Conservation (phyloP, 2,888 invertebrate species). For the Acanthococcus lagerstroemiae region DNA sequence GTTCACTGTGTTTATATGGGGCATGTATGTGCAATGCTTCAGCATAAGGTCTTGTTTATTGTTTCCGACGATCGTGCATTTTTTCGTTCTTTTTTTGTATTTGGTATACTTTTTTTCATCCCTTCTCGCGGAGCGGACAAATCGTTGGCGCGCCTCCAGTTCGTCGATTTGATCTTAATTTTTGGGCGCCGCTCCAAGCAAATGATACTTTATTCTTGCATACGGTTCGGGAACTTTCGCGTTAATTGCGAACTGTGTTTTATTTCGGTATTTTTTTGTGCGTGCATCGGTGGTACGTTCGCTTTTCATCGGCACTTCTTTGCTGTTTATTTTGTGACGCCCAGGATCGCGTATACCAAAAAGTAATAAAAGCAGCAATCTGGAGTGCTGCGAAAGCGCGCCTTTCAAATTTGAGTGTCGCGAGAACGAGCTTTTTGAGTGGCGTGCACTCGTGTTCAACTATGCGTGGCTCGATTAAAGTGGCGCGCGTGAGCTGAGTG, state of each 20-base stretch:
- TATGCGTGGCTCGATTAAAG: not conserved
- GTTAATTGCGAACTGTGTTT: conserved; percentile 24
- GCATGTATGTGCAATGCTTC: too few species aligned
- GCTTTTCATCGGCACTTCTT: not conserved
- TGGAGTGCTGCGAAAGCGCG: not conserved
- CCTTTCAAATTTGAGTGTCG: too few species aligned
- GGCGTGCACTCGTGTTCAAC: too few species aligned
- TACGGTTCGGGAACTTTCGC: conserved; percentile 2
- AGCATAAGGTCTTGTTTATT: too few species aligned
- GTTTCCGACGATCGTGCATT: too few species aligned
- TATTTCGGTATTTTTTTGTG: conserved; percentile 20
- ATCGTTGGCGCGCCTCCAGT: conserved; percentile 10
- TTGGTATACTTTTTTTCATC: not conserved
- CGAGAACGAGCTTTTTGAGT: too few species aligned
- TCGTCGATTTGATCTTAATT: conserved; percentile 27
- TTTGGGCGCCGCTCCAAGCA: conserved; percentile 19
- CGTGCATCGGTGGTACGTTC: conserved; percentile 18
- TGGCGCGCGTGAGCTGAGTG: not conserved
- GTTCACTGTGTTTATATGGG: too few species aligned
- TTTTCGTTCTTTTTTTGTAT: not conserved
- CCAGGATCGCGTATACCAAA: not conserved
- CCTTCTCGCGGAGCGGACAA: not conserved
- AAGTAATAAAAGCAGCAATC: not conserved
- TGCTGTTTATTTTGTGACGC: not conserved
- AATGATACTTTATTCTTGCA: conserved; percentile 29